Base-by-base conservation (phyloP, 2,888 invertebrate genomes). In the Phrixothrix hirtus region DNA sequence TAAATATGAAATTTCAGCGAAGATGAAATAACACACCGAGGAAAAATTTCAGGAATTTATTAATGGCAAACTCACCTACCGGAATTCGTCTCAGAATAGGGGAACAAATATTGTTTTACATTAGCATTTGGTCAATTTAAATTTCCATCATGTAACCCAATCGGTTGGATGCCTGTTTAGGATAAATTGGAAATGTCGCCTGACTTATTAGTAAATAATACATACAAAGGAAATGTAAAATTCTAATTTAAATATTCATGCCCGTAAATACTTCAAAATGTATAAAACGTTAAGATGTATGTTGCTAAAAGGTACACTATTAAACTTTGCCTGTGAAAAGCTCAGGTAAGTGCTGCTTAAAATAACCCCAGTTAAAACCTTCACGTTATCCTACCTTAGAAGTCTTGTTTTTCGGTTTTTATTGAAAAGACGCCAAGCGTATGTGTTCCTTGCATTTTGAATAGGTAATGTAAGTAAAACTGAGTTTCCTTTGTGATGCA, bases 1-100 rank as follows among this genome's bases (percentile, higher is more conserved):
- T 68, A 67, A 67, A 68, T 68, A 66, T 65, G 66, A 61, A 66
- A 67, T 68, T 67, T 64, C 64, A 57, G 31, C 59, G 53, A 59
- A 60, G 64, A 69, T 70, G 69, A 70, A 71, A 70, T 70, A 71
- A 69, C 70, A 69, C 68, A 66, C 70, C 66, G 52, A 25, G 34
- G 45, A 46, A 46, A 46, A 52, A 46, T 52, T 41, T 29, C 27
- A 48, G 48, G 39, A 41, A 48, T 48, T 41, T 48, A 48, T 48
- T 48, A 48, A 47, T 42, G 46, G 37, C 25, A 34, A 45, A 29
- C 34, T 45, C 38, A 39, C 38, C 26, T 35, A 31, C 29, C 7
- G 32, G 42, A 12, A 11, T 32, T 12, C 30, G 11, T 32, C n/a
- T 11, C 16, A 6, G 21, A 25, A 26, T 12, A 11, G 29, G 29